phyloP scores from a whole-genome alignment of 2,113 vertebrate genomes.

The Cyprichromis sp. region DNA sequence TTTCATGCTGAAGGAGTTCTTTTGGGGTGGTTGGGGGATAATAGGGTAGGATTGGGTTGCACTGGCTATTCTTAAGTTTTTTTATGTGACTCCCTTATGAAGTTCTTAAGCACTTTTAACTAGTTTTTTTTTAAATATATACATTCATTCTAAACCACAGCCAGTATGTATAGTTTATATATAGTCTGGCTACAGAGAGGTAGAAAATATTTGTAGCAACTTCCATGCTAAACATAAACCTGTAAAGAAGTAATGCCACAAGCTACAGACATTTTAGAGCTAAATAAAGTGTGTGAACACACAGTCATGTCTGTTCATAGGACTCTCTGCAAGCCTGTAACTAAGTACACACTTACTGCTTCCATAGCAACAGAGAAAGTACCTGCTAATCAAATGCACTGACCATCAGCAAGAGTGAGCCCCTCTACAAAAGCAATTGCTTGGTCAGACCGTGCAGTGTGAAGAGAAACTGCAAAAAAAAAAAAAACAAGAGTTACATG shows the following conservation, averaged over 20 bases:
- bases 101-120: not conserved
- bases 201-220: not conserved
- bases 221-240: not conserved
- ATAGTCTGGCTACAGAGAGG: not conserved
- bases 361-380: not conserved
- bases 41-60: slow-evolving; percentile 51
- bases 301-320: not conserved
- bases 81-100: not conserved
- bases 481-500: rapidly evolving
- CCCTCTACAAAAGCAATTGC: not conserved
- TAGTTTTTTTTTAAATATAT: not conserved
- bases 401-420: not conserved
- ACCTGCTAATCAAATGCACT: not conserved
- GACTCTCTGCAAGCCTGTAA: not conserved
- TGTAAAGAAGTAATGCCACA: not conserved
- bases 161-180: not conserved
- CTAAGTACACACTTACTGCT: not conserved
- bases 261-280: not conserved
- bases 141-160: not conserved
- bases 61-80: not conserved
- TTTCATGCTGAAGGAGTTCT: slow-evolving; percentile 27
- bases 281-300: not conserved
- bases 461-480: not conserved
- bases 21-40: slow-evolving; percentile 46
- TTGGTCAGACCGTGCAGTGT: not conserved